A percentile compares a stretch with the other conserved stretches of the same genome.
These are phyloP conservation scores for Erythrolamprus reginae DNA, from an alignment of 2,113 vertebrate genomes.

Conservation along the genomic window DNA sequence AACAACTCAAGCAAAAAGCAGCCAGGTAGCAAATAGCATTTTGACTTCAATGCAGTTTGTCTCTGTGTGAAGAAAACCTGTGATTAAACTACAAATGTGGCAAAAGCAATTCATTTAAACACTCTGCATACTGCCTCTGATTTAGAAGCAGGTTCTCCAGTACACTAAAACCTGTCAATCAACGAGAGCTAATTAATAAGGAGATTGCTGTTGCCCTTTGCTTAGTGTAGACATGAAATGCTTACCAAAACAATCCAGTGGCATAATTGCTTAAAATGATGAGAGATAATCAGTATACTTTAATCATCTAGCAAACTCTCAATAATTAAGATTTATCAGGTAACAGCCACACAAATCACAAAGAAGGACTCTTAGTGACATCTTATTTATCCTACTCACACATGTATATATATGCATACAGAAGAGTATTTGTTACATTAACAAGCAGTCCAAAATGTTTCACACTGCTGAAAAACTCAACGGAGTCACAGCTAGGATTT, in stretches of 20 bases:
- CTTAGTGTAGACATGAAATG: not conserved
- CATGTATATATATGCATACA: not conserved
- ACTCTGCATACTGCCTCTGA: not conserved
- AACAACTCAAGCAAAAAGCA: not conserved
- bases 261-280: constrained; percentile 29
- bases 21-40: not conserved
- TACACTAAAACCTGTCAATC: not conserved
- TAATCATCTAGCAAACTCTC: constrained; percentile 17
- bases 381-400: not conserved
- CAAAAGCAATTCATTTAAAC: not conserved
- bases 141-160: not conserved
- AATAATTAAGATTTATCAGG: not conserved
- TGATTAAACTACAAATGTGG: not conserved
- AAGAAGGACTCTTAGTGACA: not conserved
- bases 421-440: not conserved
- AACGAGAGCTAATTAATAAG: not conserved
- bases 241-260: constrained; percentile 31
- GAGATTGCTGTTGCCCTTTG: not conserved
- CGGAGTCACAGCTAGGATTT: not conserved
- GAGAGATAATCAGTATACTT: constrained; percentile 26
- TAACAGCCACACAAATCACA: constrained; percentile 21
- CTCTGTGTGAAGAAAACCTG: not conserved
- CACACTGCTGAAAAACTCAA: not conserved
- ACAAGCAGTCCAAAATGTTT: not conserved
- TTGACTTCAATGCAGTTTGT: not conserved